Base-by-base conservation (phyloP, 1,140 invertebrate genomes). In the Procambarus clarkii region DNA sequence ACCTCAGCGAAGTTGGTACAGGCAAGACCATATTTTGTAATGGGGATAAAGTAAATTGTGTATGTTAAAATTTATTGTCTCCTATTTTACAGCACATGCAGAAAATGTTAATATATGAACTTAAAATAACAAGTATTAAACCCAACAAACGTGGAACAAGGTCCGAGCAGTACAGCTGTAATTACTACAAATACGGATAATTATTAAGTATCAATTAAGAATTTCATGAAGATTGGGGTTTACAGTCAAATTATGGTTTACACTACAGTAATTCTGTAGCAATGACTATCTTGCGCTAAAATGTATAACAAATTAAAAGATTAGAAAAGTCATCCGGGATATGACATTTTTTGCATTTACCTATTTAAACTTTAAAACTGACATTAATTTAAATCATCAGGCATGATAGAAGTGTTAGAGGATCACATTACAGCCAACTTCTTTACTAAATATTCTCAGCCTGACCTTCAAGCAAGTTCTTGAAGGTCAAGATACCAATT, bases 121-220 rank as follows among this genome's bases (percentile, higher is more conserved):
- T 80, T 88, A 88, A 88, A 88, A 88, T 88, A 88, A 88, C 86
- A 77, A 80, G 86, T 78, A 80, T 81, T 80, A 64, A 64, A 79
- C 34, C 54, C 86, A 88, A 88, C 86, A 78, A 88, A 88, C 86
- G 78, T 81, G 78, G 86, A 60, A 80, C 24, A 88, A 88, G 86
- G 86, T 81, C 80, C 80, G 86, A 88, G 86, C 86, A 88, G 86
- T 79, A 88, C 77, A 79, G 86, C 86, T 80, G 86, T 88, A 88
- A 88, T 78, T 80, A 88, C 77, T 88, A 54, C 34, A 69, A 79
- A 80, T 88, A 64, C 80, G 86, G 80, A 81, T 80, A 88, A 44
- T 69, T 58, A 64, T 78, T 88, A 80, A 78, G 77, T 80, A 88
- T 80, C 86, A 80, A 34, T 34, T 80, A 78, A 78, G 79, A 48